A percentile compares a stretch with the other conserved stretches of the same genome.
Evolutionary conservation across 2,797 vertebrate genomes (phyloP).

Genomic region (Chelidonichthys spinosus): DNA sequence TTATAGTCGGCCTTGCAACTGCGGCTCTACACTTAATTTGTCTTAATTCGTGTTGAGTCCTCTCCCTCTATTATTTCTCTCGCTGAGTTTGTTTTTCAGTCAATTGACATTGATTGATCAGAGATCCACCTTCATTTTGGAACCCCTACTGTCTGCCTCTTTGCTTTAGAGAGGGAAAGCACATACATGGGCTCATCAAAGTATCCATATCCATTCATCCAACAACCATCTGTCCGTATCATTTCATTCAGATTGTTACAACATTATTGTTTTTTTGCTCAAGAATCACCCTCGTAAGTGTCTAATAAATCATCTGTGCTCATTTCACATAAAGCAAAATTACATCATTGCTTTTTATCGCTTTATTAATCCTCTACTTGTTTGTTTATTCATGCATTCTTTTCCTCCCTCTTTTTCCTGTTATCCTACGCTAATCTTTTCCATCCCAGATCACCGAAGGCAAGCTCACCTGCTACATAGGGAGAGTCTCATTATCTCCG

Average conservation of each 20-base stretch:
- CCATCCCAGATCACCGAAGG: slow-evolving; percentile 59
- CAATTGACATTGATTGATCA: slow-evolving; percentile 16
- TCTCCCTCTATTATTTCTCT: background rate
- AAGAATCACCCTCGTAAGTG: background rate
- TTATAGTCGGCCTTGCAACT: slow-evolving; percentile 16
- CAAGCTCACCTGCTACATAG: slow-evolving; percentile 58
- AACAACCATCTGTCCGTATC: slow-evolving; percentile 21
- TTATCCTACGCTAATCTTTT: slow-evolving; percentile 62
- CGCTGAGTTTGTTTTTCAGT: background rate
- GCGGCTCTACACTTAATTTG: background rate
- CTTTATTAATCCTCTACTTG: slow-evolving; percentile 45
- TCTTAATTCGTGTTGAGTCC: background rate
- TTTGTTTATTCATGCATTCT: slow-evolving; percentile 49
- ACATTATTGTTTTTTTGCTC: slow-evolving; percentile 18
- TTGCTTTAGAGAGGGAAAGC: background rate
- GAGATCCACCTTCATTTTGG: background rate
- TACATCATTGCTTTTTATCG: slow-evolving; percentile 59
- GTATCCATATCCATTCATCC: slow-evolving; percentile 3
- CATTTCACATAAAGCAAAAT: slow-evolving; percentile 31
- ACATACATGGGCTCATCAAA: slow-evolving; percentile 8
- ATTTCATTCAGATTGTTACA: slow-evolving; percentile 22
- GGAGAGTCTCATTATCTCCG: slow-evolving; percentile 56
- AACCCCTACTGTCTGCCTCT: background rate
- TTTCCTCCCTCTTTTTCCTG: slow-evolving; percentile 32
- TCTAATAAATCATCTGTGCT: slow-evolving; percentile 32